Base-by-base conservation (phyloP, 2,888 invertebrate species). In the Noctua pronuba region DNA sequence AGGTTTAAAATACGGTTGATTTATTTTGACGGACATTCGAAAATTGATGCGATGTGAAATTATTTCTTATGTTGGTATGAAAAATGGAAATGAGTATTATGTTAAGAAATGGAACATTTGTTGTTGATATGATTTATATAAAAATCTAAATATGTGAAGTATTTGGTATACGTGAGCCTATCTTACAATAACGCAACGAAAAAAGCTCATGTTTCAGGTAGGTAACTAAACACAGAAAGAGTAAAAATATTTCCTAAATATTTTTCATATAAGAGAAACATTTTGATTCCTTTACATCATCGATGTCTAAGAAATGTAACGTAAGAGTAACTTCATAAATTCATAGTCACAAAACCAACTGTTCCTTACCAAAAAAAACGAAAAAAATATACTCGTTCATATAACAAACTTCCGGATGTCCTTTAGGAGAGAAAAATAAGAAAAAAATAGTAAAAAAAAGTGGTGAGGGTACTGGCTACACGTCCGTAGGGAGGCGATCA, bases 401-500 rank as follows among this genome's bases (percentile, higher is more conserved):
- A 77, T 77, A 85, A 83, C 85, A 77, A 84, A 86, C 84, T 85
- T 83, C 86, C 88, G 88, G 79, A 84, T 88, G 86, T 89, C 84
- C 80, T 88, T 86, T 89, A 73, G 52, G 24, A 73, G 80, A 78
- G 75, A 85, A 86, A 84, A 76, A 68, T 58, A 65, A 77, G 77
- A 73, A 76, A 73, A 73, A 77, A 83, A 73, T n/a, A 79, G 81
- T 79, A 86, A 88, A 88, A 86, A 89, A 88, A 85, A 80, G 73
- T 82, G 83, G 77, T 77, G 82, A 71, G 81, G 86, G 86, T 86
- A 90, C 89, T 87, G 86, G 88, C 82, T 83, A 91, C 92, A 91
- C 86, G 88, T 92, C 92, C 91, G 89, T 67, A 35, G 92, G 90
- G 92, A 91, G 91, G 91, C 82, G 92, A 92, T 92, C 92, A 92